Evolutionary conservation across 53 echinoderm and acorn worm genomes (phyloP).

Genomic region (Paelopatides confundens): DNA sequence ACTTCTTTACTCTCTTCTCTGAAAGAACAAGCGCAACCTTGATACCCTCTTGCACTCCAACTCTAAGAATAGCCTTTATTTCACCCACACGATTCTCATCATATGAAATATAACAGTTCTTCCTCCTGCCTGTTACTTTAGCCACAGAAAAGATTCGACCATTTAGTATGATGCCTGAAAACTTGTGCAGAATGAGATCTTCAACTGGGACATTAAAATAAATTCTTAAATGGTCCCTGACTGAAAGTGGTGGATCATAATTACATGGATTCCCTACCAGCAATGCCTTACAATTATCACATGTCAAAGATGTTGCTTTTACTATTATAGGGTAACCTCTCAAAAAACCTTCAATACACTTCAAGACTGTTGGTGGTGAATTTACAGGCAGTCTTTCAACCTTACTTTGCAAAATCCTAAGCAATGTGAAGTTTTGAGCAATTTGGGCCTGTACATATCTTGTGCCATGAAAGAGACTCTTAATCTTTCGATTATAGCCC

Average conservation of each 20-base stretch:
- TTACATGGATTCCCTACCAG: constrained; percentile 7
- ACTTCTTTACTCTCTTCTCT: too few relatives aligned
- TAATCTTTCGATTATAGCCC: not conserved
- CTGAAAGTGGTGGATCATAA: not conserved
- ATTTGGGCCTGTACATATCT: constrained; percentile 32
- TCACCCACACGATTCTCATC: too few relatives aligned
- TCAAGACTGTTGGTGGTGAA: not conserved
- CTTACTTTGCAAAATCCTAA: not conserved
- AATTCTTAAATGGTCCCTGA: not conserved
- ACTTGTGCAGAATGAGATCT: not conserved
- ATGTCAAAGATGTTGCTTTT: constrained; percentile 4
- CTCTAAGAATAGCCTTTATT: too few relatives aligned
- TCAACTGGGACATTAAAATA: not conserved
- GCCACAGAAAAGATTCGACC: not conserved
- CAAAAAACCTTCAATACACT: not conserved
- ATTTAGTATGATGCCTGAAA: not conserved
- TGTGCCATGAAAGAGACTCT: not conserved
- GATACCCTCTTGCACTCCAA: too few relatives aligned
- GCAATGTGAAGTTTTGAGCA: constrained; percentile 33
- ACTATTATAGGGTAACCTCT: constrained; percentile 27
- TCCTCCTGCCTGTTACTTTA: too few relatives aligned
- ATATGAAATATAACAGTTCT: too few relatives aligned
- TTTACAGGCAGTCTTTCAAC: not conserved
- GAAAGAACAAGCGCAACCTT: not conserved
- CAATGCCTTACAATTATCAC: not conserved